Percentiles rank a stretch among this genome's conserved stretches.
Conservation (phyloP, 1,140 invertebrate genomes). For the Geopemphigus sp. region DNA sequence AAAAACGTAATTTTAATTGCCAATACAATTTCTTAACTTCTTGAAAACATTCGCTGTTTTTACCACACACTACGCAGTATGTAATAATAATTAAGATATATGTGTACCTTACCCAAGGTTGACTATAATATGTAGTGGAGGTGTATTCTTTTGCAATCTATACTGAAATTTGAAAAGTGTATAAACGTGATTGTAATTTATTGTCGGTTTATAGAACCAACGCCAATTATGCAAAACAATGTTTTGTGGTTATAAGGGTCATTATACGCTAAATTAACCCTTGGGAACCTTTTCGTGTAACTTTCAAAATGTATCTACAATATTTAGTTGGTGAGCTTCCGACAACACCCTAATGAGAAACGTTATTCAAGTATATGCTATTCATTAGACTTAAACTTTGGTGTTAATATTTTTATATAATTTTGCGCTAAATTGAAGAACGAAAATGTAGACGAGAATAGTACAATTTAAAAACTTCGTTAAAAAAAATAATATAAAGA, state of each 20-base stretch:
- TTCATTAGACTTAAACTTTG: conserved; percentile 28
- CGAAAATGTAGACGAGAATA: not conserved
- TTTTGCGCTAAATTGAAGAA: not conserved
- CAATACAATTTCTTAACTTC: not conserved
- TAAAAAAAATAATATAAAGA: not conserved
- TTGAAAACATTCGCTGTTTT: not conserved
- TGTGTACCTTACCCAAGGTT: conserved; percentile 13
- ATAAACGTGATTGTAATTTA: conserved; percentile 27
- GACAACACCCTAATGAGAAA: conserved; percentile 33
- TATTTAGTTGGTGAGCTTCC: conserved; percentile 24
- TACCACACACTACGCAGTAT: not conserved
- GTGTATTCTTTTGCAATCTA: conserved; percentile 11
- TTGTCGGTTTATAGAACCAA: conserved; percentile 13
- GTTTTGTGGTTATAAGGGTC: conserved; percentile 36
- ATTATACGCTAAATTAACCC: conserved; percentile 38
- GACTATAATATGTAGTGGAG: not conserved
- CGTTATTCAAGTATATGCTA: not conserved
- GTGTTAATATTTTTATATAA: not conserved
- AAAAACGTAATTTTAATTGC: not conserved
- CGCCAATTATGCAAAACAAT: conserved; percentile 35
- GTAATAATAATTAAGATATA: conserved; percentile 15
- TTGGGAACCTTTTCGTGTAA: conserved; percentile 35
- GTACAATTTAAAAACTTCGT: not conserved
- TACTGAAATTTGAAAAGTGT: conserved; percentile 18
- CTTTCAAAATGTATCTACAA: conserved; percentile 26